Percentiles rank a stretch among this genome's conserved stretches.
Conservation (phyloP, 2,888 invertebrate genomes). For the Sinodicranocentrus sp. region DNA sequence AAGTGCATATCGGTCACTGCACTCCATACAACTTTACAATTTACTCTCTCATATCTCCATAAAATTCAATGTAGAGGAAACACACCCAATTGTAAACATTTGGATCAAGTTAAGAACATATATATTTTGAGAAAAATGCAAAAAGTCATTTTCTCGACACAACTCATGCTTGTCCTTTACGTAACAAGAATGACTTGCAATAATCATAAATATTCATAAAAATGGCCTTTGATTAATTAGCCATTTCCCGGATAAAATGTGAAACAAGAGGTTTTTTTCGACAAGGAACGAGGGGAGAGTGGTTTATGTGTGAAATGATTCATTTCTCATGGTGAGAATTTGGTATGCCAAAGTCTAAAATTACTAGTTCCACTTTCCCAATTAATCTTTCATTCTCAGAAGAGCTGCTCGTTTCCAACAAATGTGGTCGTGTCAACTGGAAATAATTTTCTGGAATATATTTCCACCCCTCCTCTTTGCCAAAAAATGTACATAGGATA, state of each 20-base stretch:
- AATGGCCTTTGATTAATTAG: constrained; percentile 53
- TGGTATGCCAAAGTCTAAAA: constrained; percentile 17
- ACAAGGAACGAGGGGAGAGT: constrained; percentile 1
- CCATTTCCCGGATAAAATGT: neutral
- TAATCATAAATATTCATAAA: constrained; percentile 49
- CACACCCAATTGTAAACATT: too few relatives aligned
- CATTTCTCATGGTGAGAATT: constrained; percentile 42
- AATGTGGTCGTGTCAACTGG: constrained; percentile 41
- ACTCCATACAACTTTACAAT: constrained; percentile 28
- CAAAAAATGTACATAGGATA: too few relatives aligned
- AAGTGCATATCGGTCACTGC: constrained; percentile 47
- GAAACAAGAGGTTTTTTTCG: neutral
- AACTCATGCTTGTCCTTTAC: neutral
- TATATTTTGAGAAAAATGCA: too few relatives aligned
- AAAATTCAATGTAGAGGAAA: too few relatives aligned
- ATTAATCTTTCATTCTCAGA: constrained; percentile 44
- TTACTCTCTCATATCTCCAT: too few relatives aligned
- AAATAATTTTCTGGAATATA: constrained; percentile 13
- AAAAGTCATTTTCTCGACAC: neutral
- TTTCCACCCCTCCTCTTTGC: neutral
- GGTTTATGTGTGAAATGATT: constrained; percentile 47
- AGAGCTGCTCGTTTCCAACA: neutral
- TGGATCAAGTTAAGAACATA: too few relatives aligned
- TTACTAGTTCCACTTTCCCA: constrained; percentile 53
- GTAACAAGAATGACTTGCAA: neutral